These are phyloP conservation scores for Gobio gobio DNA, from an alignment of 2,113 vertebrate species.

Conservation along the genomic window DNA sequence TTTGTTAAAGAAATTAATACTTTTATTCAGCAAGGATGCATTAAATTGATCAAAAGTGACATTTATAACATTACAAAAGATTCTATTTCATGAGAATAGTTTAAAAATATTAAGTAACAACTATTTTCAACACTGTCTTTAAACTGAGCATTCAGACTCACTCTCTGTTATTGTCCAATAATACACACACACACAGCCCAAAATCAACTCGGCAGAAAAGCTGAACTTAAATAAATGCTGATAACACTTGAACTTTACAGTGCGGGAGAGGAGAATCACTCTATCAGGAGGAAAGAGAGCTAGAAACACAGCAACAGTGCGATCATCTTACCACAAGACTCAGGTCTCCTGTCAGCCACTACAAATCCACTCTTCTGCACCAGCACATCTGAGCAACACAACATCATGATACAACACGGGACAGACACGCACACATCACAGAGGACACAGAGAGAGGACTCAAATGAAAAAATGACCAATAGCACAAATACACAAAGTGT, in stretches of 20 bases:
- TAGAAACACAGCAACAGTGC: conserved; percentile 59
- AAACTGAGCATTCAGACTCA: neutral
- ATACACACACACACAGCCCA: neutral
- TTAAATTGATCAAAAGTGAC: no score
- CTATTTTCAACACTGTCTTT: no score
- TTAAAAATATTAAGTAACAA: no score
- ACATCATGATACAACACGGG: neutral
- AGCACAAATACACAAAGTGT: neutral
- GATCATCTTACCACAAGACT: conserved; percentile 92
- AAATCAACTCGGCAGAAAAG: neutral
- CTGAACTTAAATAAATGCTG: neutral
- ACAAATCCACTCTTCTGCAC: conserved; percentile 93
- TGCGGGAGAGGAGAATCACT: neutral
- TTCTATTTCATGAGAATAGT: no score
- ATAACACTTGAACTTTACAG: neutral
- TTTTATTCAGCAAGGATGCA: no score
- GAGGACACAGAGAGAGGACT: conserved; percentile 25
- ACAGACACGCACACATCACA: conserved; percentile 19
- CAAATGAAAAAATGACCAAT: neutral
- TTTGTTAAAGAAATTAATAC: no score
- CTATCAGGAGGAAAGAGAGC: neutral
- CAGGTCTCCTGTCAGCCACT: conserved; percentile 92
- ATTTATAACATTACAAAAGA: no score
- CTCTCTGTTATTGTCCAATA: neutral
- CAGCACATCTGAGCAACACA: conserved; percentile 83